Conservation (phyloP, 2,113 vertebrate genomes). For the Aphelocoma coerulescens region DNA sequence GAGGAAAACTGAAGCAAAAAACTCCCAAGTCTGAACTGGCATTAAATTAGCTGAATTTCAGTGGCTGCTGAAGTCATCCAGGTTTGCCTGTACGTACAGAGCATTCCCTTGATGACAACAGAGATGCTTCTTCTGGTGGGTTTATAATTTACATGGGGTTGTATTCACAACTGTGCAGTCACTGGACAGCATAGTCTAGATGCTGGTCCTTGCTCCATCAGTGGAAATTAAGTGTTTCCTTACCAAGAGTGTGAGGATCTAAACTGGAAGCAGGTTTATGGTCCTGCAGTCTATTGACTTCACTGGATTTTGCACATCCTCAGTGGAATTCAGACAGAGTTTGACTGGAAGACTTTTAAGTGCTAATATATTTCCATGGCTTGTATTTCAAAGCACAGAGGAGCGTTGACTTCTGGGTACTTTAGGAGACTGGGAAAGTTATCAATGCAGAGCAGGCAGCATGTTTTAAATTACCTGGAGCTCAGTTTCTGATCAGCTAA, state of each 20-base stretch:
- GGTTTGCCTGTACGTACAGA: not conserved
- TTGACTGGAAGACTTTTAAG: conserved; percentile 33
- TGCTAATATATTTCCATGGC: not conserved
- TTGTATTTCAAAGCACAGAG: conserved; percentile 41
- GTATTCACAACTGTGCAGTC: not conserved
- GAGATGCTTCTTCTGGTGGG: not conserved
- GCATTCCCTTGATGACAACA: not conserved
- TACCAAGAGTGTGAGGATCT: not conserved
- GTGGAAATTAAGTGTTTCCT: not conserved
- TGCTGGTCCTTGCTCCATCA: not conserved
- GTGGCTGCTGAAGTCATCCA: not conserved
- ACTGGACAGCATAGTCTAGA: not conserved
- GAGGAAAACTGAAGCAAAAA: not conserved
- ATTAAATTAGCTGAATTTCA: conserved; percentile 3
- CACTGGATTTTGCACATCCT: not conserved
- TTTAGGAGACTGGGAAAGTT: conserved; percentile 13
- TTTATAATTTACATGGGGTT: not conserved
- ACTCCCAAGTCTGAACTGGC: not conserved
- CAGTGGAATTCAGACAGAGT: not conserved
- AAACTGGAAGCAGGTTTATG: not conserved
- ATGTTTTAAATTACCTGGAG: conserved; percentile 9
- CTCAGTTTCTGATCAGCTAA: conserved; percentile 42
- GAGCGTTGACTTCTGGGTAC: conserved; percentile 4
- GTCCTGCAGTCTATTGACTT: not conserved
- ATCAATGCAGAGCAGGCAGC: conserved; percentile 48